Base-by-base conservation (phyloP, 1,140 invertebrate genomes). In the Homalodisca vitripennis region DNA sequence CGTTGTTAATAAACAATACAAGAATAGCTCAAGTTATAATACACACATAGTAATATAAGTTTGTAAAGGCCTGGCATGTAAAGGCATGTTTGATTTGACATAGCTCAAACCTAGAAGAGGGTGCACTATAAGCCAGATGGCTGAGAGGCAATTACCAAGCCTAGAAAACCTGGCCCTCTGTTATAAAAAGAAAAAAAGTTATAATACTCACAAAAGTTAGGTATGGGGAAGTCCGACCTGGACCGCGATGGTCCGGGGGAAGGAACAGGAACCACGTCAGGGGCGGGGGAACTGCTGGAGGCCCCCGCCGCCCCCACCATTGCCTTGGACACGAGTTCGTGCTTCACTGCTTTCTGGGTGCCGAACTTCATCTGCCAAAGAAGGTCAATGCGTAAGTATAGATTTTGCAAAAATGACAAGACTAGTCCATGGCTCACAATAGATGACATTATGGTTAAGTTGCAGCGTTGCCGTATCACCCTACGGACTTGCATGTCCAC, bases 271-370 rank as follows among this genome's bases (percentile, higher is more conserved):
- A 69, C 68, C 26, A 60, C 69, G 2, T 66, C 68, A 1, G 65
- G 27, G 17, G 48, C 62, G 1, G 69, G 68, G 12, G 68, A 69
- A 65, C 51, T 60, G 10, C 24, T 12, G 6, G 55, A 22, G 6
- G 34, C 34, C 34, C 34, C n/a, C n/a, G n/a, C n/a, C 22, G 48
- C 48, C 48, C 74, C 74, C 20, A 75, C 66, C 41, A 74, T 67
- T 6, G 74, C 71, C 66, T 72, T 75, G 20, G 55, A 71, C 14
- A 75, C 47, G 0, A 75, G 69, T 29, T 73, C 70, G 14, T 69
- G 69, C 31, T 73, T 75, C 6, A 12, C 32, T 13, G 65, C 65
- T 0, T 57, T 12, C 12, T 66, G 47, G 6, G 71, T 74, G 1
- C 71, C 69, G 48, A 70, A 73, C 51, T 72, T 74, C 0, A 71